A percentile compares a stretch with the other conserved stretches of the same genome.
Conservation (phyloP, 2,888 invertebrate species). For the Nyleta sp. region DNA sequence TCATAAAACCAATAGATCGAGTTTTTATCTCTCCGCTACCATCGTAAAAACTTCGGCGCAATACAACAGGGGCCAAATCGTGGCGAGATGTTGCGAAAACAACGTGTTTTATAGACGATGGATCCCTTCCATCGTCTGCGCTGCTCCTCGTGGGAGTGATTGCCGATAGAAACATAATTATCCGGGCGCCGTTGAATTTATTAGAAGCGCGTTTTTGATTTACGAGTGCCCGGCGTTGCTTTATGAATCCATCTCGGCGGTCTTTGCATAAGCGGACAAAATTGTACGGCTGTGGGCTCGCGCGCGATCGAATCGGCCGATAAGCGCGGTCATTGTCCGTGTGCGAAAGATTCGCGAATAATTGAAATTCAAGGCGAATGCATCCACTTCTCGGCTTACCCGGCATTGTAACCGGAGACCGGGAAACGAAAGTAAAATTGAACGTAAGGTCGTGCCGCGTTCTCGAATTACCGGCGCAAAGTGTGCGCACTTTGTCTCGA, state of each 20-base stretch:
- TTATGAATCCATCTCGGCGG: slow-evolving; percentile 38
- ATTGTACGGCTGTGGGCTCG: slow-evolving; percentile 29
- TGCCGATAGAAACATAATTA: slow-evolving; percentile 38
- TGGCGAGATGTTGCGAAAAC: slow-evolving; percentile 3
- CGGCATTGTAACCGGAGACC: slow-evolving; percentile 44
- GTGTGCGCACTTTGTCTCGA: slow-evolving; percentile 30
- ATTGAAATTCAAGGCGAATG: slow-evolving; percentile 62
- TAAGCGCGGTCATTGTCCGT: slow-evolving; percentile 58
- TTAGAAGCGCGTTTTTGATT: slow-evolving; percentile 49
- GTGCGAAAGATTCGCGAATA: slow-evolving; percentile 55
- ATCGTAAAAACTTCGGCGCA: slow-evolving; percentile 13
- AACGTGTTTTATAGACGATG: slow-evolving; percentile 15
- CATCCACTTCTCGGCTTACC: slow-evolving; percentile 33
- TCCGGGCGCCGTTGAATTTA: slow-evolving; percentile 36
- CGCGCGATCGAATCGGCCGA: slow-evolving; percentile 39
- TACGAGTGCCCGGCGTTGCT: slow-evolving; percentile 36
- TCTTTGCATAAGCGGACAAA: slow-evolving; percentile 44
- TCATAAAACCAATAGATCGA: background rate
- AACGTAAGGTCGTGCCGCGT: slow-evolving; percentile 38
- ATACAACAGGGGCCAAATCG: slow-evolving; percentile 5
- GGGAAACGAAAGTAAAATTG: slow-evolving; percentile 62
- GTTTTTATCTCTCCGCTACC: background rate
- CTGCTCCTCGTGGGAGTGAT: slow-evolving; percentile 29
- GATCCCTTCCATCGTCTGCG: slow-evolving; percentile 7
- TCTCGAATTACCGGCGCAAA: slow-evolving; percentile 46